Conservation (phyloP, 2,797 vertebrate species). For the Fistularia commersonii region DNA sequence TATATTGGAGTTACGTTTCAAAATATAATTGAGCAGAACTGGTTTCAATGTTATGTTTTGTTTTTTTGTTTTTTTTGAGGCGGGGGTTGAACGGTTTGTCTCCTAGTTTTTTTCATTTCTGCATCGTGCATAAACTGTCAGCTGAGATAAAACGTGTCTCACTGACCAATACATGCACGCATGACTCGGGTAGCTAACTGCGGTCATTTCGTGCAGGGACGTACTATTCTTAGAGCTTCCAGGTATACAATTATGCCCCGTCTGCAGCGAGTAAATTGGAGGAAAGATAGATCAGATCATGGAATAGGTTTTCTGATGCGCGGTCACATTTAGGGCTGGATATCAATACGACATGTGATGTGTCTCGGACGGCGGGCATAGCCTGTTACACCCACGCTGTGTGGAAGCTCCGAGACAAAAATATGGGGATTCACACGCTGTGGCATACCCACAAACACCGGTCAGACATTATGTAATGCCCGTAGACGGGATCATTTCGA, state of each 20-base stretch:
- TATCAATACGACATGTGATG: constrained; percentile 37
- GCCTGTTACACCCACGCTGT: constrained; percentile 10
- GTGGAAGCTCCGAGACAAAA: constrained; percentile 22
- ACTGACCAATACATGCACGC: constrained; percentile 14
- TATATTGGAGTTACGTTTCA: not conserved
- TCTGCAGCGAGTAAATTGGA: no score
- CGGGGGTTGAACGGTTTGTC: no score
- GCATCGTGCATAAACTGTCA: constrained; percentile 23
- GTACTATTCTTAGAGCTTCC: constrained; percentile 48
- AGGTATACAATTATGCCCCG: not conserved
- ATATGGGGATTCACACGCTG: constrained; percentile 22
- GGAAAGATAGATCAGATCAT: constrained; percentile 60
- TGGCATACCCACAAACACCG: constrained; percentile 40
- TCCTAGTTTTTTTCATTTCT: constrained; percentile 1
- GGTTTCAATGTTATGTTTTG: not conserved
- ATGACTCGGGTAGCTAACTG: constrained; percentile 26
- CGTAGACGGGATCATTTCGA: constrained; percentile 33
- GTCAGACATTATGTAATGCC: constrained; percentile 54
- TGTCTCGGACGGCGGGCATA: constrained; percentile 27
- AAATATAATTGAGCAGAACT: constrained; percentile 11
- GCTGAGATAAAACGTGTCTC: constrained; percentile 28
- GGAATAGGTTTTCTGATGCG: constrained; percentile 58
- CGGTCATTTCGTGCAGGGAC: constrained; percentile 36
- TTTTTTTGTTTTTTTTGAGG: no score
- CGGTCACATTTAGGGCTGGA: constrained; percentile 61